Evolutionary conservation across 2,113 vertebrate genomes (phyloP).

Genomic region (Cyprinodon brontotheroides): DNA sequence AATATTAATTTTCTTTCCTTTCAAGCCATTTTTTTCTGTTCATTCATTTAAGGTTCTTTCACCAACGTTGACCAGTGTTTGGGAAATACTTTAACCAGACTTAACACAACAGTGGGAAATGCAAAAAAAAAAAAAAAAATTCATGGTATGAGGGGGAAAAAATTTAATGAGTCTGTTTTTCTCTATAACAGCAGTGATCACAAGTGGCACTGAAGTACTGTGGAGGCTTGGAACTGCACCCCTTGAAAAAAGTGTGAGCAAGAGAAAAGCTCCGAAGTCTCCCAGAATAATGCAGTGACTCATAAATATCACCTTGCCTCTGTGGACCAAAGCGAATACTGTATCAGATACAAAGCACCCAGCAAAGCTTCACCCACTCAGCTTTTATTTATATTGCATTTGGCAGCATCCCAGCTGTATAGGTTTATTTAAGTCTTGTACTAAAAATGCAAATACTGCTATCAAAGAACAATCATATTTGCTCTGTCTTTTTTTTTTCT

Average conservation of each 20-base stretch:
- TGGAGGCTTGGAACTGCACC: constrained; percentile 38
- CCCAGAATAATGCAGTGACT: constrained; percentile 71
- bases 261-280: constrained; percentile 54
- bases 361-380: constrained; percentile 68
- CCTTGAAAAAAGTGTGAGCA: constrained; percentile 56
- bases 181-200: constrained; percentile 64
- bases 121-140: constrained; percentile 39
- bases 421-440: constrained; percentile 30
- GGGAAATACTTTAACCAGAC: neutral
- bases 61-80: constrained; percentile 1
- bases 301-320: constrained; percentile 69
- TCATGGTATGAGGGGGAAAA: constrained; percentile 32
- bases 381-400: constrained; percentile 66
- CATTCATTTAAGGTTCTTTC: constrained; percentile 9
- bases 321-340: constrained; percentile 60
- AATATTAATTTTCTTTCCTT: constrained; percentile 6
- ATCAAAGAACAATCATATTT: constrained; percentile 30
- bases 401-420: constrained; percentile 55
- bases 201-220: constrained; percentile 55
- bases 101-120: constrained; percentile 4
- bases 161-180: constrained; percentile 46
- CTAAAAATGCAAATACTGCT: constrained; percentile 16
- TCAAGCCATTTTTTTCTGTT: constrained; percentile 2
- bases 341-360: constrained; percentile 59
- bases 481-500: constrained; percentile 2